A percentile compares a stretch with the other conserved stretches of the same genome.
Evolutionary conservation across 1,140 invertebrate genomes (phyloP).

Genomic region (Drosophila bifasciata): DNA sequence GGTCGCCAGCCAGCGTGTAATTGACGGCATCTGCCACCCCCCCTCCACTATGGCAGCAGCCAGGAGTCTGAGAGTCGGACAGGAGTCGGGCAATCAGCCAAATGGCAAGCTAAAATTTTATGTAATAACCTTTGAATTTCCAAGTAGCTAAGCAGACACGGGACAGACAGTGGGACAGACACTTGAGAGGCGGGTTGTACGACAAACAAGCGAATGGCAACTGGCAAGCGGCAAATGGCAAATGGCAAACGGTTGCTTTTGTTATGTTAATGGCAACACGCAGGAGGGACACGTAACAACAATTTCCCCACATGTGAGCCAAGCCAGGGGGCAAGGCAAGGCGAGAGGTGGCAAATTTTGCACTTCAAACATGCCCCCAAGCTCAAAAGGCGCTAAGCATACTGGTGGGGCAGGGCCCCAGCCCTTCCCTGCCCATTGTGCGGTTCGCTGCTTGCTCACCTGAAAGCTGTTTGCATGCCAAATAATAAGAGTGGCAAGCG

Average conservation of each 20-base stretch:
- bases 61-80: slow-evolving; percentile 23
- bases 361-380: slow-evolving; percentile 56
- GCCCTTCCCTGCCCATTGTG: slow-evolving; percentile 10
- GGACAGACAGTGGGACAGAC: slow-evolving; percentile 49
- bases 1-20: slow-evolving; percentile 35
- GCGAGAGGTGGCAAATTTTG: slow-evolving; percentile 52
- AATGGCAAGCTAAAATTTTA: slow-evolving; percentile 81
- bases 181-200: slow-evolving; percentile 52
- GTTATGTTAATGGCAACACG: slow-evolving; percentile 77
- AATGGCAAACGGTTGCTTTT: slow-evolving; percentile 54
- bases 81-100: slow-evolving; percentile 72
- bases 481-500: slow-evolving; percentile 73
- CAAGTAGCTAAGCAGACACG: slow-evolving; percentile 60
- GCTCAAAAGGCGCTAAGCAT: background rate
- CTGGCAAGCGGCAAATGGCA: slow-evolving; percentile 23
- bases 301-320: slow-evolving; percentile 62
- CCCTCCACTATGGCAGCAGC: background rate
- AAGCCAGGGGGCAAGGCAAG: slow-evolving; percentile 30
- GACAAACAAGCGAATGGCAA: slow-evolving; percentile 53
- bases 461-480: slow-evolving; percentile 73
- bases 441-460: slow-evolving; percentile 27
- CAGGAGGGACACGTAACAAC: slow-evolving; percentile 68
- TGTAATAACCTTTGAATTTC: slow-evolving; percentile 82
- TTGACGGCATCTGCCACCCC: slow-evolving; percentile 10
- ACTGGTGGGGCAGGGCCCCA: background rate